Evolutionary conservation across 2,888 invertebrate genomes (phyloP).

Genomic region (Fragum whitleyi): DNA sequence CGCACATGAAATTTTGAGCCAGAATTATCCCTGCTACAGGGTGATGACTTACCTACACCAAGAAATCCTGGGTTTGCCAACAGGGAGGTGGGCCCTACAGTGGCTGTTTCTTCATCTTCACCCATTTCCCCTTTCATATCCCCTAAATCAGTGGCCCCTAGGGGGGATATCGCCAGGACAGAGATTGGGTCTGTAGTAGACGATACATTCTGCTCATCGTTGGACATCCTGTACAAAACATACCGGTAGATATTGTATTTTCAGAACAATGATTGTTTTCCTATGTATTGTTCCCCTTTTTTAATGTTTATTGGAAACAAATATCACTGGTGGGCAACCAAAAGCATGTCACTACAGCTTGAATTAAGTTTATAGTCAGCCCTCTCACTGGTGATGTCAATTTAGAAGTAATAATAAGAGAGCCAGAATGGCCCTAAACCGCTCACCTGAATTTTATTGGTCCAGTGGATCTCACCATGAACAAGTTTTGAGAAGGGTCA

Average conservation of each 20-base stretch:
- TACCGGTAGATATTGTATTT: neutral
- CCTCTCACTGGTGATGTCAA: no score
- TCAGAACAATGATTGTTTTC: neutral
- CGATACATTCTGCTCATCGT: constrained; percentile 48
- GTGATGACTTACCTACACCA: constrained; percentile 25
- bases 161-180: constrained; percentile 41
- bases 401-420: no score
- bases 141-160: constrained; percentile 15
- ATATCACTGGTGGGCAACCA: neutral
- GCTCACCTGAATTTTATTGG: no score
- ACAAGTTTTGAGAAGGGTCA: no score
- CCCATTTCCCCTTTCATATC: constrained; percentile 28
- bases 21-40: no score
- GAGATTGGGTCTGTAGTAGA: constrained; percentile 36
- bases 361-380: neutral
- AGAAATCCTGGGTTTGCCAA: constrained; percentile 43
- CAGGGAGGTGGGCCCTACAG: constrained; percentile 31
- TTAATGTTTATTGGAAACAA: neutral
- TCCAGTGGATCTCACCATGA: no score
- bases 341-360: neutral
- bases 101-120: constrained; percentile 49
- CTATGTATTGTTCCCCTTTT: neutral
- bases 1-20: no score
- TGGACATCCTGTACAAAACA: constrained; percentile 36
- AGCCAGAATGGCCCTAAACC: no score